Evolutionary conservation across 2,888 invertebrate genomes (phyloP).

Genomic region (Xestia sexstrigata): DNA sequence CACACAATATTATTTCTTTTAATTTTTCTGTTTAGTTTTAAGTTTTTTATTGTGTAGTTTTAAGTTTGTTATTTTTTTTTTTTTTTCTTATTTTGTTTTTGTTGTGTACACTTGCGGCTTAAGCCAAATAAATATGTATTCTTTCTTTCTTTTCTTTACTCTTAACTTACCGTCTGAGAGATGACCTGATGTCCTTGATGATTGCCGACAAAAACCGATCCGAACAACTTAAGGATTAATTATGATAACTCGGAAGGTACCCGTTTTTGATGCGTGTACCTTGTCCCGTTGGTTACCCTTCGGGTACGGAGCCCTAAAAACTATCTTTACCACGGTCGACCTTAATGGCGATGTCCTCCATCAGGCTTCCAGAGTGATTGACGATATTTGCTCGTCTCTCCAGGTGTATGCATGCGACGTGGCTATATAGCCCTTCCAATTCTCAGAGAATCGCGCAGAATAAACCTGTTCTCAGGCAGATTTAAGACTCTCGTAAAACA

Average conservation of each 20-base stretch:
- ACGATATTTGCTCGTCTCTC: background rate
- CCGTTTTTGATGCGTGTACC: constrained; percentile 33
- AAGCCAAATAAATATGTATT: too few relatives aligned
- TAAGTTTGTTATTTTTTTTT: too few relatives aligned
- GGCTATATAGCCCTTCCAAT: background rate
- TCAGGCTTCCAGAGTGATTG: background rate
- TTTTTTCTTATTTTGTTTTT: too few relatives aligned
- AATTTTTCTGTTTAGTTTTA: too few relatives aligned
- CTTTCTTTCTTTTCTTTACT: too few relatives aligned
- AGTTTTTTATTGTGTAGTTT: too few relatives aligned
- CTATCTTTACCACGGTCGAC: too few relatives aligned
- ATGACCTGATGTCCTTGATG: constrained; percentile 58
- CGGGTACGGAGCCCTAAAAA: too few relatives aligned
- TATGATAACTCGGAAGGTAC: constrained; percentile 23
- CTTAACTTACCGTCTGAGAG: constrained; percentile 22
- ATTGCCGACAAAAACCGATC: constrained; percentile 27
- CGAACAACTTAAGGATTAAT: constrained; percentile 43
- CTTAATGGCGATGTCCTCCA: too few relatives aligned
- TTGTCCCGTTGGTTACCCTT: constrained; percentile 27
- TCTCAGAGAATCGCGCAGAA: background rate
- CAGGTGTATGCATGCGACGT: background rate
- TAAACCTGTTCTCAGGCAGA: background rate
- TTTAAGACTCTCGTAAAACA: background rate
- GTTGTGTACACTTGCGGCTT: too few relatives aligned
- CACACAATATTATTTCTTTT: too few relatives aligned